Evolutionary conservation across 2,797 vertebrate species (phyloP), one percentile per base, ranked within the genome.

Genomic region (Darevskia mixta): DNA sequence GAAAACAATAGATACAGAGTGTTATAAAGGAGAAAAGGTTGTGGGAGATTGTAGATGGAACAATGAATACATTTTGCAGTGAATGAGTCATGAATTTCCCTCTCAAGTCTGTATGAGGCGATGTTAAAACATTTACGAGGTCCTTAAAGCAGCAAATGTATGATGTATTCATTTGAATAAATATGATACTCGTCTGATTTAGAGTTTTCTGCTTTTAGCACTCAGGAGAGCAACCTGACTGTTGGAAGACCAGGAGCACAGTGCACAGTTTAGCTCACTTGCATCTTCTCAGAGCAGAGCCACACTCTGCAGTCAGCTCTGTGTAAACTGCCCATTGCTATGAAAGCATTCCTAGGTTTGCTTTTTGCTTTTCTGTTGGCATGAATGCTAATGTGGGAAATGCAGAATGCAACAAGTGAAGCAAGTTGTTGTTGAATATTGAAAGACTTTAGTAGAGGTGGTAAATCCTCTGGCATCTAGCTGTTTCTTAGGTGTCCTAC

Each of bases 171-270:
- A 41, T 91, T 90, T 45, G 82, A 9, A 55, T 91, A 11, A 79
- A 43, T 87, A 71, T 86, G 72, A 75, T 85, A 38, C 55, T 0
- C 82, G 88, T 88, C 45, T 90, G 10, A 76, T 92, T 90, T 55
- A 86, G 82, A 83, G 85, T 18, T 83, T 88, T 29, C 27, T 89
- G 35, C 29, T 66, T 95, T 90, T 92, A 82, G 84, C 91, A 88
- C 58, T 89, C 86, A 29, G 3, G 88, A 92, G 93, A 89, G 77
- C 80, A 86, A 72, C 85, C 78, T 49, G 7, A 23, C 17, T 64
- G 61, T 64, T 64, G 61, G 61, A 64, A 64, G 61, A 64, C 61
- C 61, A 64, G 82, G 77, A 75, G 38, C 49, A 79, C 45, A 64
- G 83, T 18, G 10, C 45, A 55, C 38, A 13, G 8, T 4, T 66